Evolutionary conservation across 1,140 invertebrate species (phyloP), one percentile per base, ranked within the genome.

Genomic region (Chironomus striatipennis): DNA sequence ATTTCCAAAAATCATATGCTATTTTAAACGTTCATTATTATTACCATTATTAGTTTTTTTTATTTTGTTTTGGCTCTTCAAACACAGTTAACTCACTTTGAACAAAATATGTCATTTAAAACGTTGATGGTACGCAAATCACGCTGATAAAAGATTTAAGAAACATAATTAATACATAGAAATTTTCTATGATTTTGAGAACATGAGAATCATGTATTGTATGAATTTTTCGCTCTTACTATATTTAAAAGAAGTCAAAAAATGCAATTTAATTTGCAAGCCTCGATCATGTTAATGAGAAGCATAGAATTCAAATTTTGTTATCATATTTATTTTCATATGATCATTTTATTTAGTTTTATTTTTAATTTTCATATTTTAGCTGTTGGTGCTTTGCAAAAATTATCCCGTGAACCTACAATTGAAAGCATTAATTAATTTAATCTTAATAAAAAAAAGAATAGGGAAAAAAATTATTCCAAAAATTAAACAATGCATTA

Each of bases 331-430:
- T 57, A 12, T 34, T 34, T 57, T n/a, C 47, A 57, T n/a, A 10
- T 57, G 47, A 12, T 12, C n/a, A 57, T 57, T 57, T 57, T 57
- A 57, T 57, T 57, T 57, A n/a, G 47, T 57, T 57, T 57, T 57
- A n/a, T n/a, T 57, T 57, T n/a, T 57, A 57, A 75, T 76, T 70
- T 42, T 74, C 8, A 20, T 65, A 67, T 73, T 74, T 74, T 76
- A 81, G 80, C 80, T 79, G 80, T 81, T 77, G 80, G 80, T 77
- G 77, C 79, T 76, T 77, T 81, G 74, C 80, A 81, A 81, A 81
- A 81, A 79, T 75, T 81, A 78, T 80, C 77, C 79, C 80, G 80
- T 78, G 81, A 81, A 80, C 78, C 79, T 76, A 81, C 80, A 77
- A 75, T 43, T 42, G 17, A 70, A 20, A 70, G 2, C 20, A 70